Base-by-base conservation (phyloP, 2,888 invertebrate genomes). In the Heteromyza rotundicornis region DNA sequence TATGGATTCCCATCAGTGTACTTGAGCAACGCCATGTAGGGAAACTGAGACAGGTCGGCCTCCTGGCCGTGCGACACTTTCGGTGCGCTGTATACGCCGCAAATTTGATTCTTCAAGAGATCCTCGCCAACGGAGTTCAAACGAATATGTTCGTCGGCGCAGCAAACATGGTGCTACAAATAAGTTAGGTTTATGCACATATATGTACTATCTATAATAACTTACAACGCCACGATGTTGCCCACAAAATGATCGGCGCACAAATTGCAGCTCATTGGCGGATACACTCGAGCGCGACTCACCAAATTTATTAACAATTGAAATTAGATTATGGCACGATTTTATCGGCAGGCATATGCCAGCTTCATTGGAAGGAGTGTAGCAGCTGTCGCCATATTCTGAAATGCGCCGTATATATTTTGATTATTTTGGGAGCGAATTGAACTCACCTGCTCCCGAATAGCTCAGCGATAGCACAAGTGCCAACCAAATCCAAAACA, bases 1-100 rank as follows among this genome's bases (percentile, higher is more conserved):
- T 69, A 77, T 2, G 68, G 66, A 3, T 66, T 23, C 16, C 69
- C 59, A 0, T 62, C 69, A 8, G 65, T 61, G 51, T 78, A 77
- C 2, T 68, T 68, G 2, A 77, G 63, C 56, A 77, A 32, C 1
- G 71, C 71, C 77, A 77, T 78, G 78, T 77, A 77, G 2, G 77
- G 78, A 5, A 71, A 68, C 5, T 71, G 71, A 22, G 72, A 76
- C 17, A 77, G 60, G 19, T 70, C 68, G 1, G 77, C 78, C 58
- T 73, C 71, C 17, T 70, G 62, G 2, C 77, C 77, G 59, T 75
- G 64, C 50, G 78, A 61, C 7, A 77, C 70, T 7, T 68, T 69
- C 24, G 72, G 65, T 2, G 68, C 61, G 23, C 62, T 64, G n/a
- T 70, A 75, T 10, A 70, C 68, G 17, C 56, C 74, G 53, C 74